phyloP scores from a whole-genome alignment of 2,113 vertebrate species.

The Martes martes region DNA sequence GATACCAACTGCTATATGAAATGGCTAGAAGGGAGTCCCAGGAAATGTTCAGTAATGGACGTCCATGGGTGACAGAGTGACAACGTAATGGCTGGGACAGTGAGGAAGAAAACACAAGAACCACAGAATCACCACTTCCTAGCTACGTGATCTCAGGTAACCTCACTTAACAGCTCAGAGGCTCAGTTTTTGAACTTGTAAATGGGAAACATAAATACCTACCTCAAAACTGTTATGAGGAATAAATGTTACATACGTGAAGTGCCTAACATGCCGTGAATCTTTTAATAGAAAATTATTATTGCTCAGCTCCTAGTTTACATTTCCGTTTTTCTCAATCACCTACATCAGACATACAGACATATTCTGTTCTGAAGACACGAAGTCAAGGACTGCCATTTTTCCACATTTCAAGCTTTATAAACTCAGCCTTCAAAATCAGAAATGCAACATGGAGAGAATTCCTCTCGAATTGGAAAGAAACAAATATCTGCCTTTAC shows the following conservation, averaged over 20 bases:
- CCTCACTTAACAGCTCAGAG: neutral
- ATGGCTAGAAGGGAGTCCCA: neutral
- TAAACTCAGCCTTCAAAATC: conserved; percentile 46
- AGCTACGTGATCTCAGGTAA: neutral
- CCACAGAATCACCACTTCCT: neutral
- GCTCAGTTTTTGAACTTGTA: conserved; percentile 11
- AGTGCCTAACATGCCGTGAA: neutral
- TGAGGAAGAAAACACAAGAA: neutral
- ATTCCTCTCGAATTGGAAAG: neutral
- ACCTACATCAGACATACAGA: neutral
- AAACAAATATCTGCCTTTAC: neutral
- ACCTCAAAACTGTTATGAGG: conserved; percentile 3
- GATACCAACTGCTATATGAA: neutral
- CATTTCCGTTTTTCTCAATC: conserved; percentile 38
- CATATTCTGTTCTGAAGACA: conserved; percentile 49
- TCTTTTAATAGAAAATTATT: conserved; percentile 32
- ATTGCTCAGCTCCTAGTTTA: neutral
- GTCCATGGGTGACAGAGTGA: neutral
- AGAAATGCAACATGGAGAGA: conserved; percentile 39
- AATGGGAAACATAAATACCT: neutral
- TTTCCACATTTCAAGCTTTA: conserved; percentile 20
- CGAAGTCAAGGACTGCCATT: neutral
- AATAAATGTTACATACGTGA: neutral
- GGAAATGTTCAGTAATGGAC: neutral
- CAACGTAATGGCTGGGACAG: neutral